Evolutionary conservation across 23 tunicate genomes (phyloP).

Genomic region (Ascidia mentula): DNA sequence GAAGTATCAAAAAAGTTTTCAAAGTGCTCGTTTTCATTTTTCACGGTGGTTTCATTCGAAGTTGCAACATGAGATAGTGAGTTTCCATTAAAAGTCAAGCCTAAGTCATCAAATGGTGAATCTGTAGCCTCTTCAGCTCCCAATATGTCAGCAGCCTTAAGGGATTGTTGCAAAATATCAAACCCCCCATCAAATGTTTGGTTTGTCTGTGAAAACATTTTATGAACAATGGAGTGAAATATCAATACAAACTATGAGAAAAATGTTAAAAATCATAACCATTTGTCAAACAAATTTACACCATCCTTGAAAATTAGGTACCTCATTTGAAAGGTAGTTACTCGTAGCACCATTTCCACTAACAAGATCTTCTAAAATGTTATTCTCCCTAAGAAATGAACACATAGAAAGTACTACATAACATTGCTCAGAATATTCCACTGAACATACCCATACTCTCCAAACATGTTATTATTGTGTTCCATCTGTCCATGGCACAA

Average conservation of each 20-base stretch:
- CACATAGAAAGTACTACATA: background rate
- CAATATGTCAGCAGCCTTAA: slow-evolving; percentile 57
- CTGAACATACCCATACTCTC: slow-evolving; percentile 26
- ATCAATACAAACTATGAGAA: background rate
- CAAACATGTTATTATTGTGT: slow-evolving; percentile 17
- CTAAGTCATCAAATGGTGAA: slow-evolving; percentile 42
- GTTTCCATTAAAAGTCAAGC: slow-evolving; percentile 25
- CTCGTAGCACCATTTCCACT: slow-evolving; percentile 1
- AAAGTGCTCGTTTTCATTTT: background rate
- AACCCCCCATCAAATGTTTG: slow-evolving; percentile 1
- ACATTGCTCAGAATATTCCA: too few relatives aligned
- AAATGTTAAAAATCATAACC: too few relatives aligned
- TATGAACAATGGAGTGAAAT: background rate
- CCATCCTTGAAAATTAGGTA: background rate
- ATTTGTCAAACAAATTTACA: background rate
- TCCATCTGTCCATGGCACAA: slow-evolving; percentile 27
- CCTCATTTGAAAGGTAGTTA: background rate
- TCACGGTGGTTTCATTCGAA: background rate
- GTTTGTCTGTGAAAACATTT: background rate
- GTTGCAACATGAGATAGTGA: background rate
- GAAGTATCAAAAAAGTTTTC: slow-evolving; percentile 41
- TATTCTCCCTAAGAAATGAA: background rate
- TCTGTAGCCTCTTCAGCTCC: slow-evolving; percentile 12
- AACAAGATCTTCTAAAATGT: background rate
- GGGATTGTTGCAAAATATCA: slow-evolving; percentile 78